Percentiles rank a stretch among this genome's conserved stretches.
These are phyloP conservation scores for Sorex fumeus DNA, from an alignment of 2,113 vertebrate genomes.

Conservation along the genomic window DNA sequence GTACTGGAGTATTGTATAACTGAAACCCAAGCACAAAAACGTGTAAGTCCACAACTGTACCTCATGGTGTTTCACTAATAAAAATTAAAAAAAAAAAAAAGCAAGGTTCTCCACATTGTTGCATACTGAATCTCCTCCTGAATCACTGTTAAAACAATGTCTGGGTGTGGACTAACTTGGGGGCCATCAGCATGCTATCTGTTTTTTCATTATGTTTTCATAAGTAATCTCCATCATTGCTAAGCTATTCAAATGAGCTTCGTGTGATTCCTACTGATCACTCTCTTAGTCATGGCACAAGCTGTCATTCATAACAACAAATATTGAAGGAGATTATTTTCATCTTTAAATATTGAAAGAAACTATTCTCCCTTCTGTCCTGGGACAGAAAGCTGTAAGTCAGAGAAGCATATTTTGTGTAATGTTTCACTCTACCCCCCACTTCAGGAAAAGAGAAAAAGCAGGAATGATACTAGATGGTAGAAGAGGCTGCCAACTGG, in stretches of 20 bases:
- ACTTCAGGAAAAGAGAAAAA: background rate
- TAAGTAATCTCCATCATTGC: background rate
- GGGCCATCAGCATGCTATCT: background rate
- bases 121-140: background rate
- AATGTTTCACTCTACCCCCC: background rate
- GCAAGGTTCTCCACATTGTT: background rate
- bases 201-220: background rate
- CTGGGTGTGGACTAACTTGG: background rate
- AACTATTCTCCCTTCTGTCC: background rate
- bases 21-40: too few relatives aligned
- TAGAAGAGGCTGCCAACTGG: background rate
- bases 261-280: constrained; percentile 28
- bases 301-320: background rate
- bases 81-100: too few relatives aligned
- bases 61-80: too few relatives aligned
- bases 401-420: background rate
- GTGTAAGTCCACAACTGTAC: too few relatives aligned
- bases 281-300: background rate
- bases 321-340: constrained; percentile 31
- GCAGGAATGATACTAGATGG: background rate
- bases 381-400: background rate
- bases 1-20: too few relatives aligned
- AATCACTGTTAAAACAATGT: background rate
- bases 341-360: background rate
- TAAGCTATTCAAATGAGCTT: constrained; percentile 51